Evolutionary conservation across 2,113 vertebrate species (phyloP).

Genomic region (Otolemur garnettii): DNA sequence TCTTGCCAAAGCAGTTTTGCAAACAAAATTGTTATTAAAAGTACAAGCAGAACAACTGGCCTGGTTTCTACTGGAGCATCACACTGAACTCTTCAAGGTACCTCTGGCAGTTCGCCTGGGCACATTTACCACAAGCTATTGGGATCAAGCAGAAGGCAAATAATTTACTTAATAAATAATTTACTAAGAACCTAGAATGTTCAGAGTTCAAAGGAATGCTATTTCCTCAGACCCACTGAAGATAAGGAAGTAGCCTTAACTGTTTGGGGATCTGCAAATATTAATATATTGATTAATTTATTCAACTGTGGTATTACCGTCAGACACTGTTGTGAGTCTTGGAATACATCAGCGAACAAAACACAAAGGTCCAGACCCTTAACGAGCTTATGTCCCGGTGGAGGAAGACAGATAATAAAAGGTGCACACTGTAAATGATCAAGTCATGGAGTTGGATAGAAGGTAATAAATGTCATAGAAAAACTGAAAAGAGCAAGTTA

Average conservation of each 20-base stretch:
- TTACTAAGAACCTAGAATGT: neutral
- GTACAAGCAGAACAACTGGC: conserved; percentile 87
- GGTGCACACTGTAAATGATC: neutral
- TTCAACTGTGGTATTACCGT: neutral
- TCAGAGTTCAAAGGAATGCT: conserved; percentile 28
- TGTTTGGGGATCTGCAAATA: conserved; percentile 7
- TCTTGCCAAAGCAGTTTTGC: conserved; percentile 90
- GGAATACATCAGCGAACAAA: conserved; percentile 24
- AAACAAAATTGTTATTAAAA: conserved; percentile 88
- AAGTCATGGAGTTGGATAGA: neutral
- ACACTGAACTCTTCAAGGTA: conserved; percentile 91
- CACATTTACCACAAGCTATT: conserved; percentile 34
- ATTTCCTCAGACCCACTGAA: neutral
- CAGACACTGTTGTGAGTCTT: neutral
- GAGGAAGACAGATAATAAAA: neutral
- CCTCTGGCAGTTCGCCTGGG: conserved; percentile 21
- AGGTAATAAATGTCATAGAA: neutral
- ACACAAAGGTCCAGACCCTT: neutral
- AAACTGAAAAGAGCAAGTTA: neutral
- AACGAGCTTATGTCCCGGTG: neutral
- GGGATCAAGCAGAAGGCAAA: conserved; percentile 35
- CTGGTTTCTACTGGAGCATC: conserved; percentile 90
- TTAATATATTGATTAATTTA: neutral
- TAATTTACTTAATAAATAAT: conserved; percentile 49
- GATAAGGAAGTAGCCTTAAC: neutral